phyloP scores from a whole-genome alignment of 2,113 vertebrate genomes.

The Lampris incognitus region DNA sequence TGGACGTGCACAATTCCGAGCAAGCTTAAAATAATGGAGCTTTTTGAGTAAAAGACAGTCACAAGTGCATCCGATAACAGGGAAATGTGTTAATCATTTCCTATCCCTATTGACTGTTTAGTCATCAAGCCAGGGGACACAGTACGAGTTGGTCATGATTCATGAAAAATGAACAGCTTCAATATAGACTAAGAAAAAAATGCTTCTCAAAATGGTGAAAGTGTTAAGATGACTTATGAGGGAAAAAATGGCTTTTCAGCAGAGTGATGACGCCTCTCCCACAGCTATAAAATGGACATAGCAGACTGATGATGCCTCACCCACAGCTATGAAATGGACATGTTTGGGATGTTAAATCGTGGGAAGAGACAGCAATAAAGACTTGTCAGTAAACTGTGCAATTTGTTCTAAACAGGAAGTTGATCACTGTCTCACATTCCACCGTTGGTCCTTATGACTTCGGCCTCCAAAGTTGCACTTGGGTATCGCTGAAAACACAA shows the following conservation, averaged over 20 bases:
- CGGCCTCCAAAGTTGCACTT: background rate
- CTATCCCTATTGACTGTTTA: no score
- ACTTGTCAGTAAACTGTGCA: conserved; percentile 55
- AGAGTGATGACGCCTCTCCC: conserved; percentile 49
- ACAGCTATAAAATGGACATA: conserved; percentile 30
- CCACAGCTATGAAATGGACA: conserved; percentile 35
- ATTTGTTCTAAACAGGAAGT: conserved; percentile 66
- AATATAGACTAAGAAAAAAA: background rate
- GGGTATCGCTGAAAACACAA: background rate
- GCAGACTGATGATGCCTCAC: conserved; percentile 48
- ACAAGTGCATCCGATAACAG: no score
- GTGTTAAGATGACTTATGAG: background rate
- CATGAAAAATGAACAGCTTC: background rate
- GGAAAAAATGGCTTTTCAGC: conserved; percentile 51
- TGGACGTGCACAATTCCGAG: background rate
- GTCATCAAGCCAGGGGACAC: no score
- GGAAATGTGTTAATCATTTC: no score
- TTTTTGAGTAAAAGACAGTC: no score
- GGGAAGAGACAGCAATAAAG: conserved; percentile 60
- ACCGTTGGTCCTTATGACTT: background rate
- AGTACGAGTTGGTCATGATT: background rate
- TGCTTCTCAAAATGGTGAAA: background rate
- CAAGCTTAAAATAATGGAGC: no score
- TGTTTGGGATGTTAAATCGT: conserved; percentile 25
- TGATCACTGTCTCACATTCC: conserved; percentile 20